phyloP scores from a whole-genome alignment of 2,888 invertebrate genomes.

The Drosophila bunnanda region DNA sequence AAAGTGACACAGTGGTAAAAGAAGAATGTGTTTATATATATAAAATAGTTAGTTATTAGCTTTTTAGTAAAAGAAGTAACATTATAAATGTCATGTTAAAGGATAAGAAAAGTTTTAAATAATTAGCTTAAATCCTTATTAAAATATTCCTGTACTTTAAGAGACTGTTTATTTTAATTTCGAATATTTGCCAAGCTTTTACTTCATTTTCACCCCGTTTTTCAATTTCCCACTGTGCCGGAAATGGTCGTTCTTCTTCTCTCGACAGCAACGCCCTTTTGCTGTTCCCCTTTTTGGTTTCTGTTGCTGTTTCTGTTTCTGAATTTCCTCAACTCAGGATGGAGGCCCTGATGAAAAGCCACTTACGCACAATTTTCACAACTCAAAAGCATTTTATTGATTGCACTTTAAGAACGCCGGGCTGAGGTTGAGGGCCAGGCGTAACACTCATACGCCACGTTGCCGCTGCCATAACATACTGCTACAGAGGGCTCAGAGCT shows the following conservation, averaged over 20 bases:
- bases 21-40: background rate
- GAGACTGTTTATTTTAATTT: background rate
- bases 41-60: background rate
- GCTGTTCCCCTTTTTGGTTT: constrained; percentile 51
- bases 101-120: no score
- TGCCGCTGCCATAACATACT: constrained; percentile 30
- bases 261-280: constrained; percentile 51
- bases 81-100: background rate
- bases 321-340: constrained; percentile 11
- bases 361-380: constrained; percentile 74
- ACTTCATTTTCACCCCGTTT: background rate
- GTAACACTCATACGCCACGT: constrained; percentile 66
- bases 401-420: constrained; percentile 67
- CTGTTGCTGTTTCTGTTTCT: constrained; percentile 34
- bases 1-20: constrained; percentile 19
- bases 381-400: constrained; percentile 72
- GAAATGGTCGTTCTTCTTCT: constrained; percentile 16
- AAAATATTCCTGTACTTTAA: background rate
- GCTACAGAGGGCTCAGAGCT: constrained; percentile 18
- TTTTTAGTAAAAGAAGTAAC: background rate
- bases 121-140: no score
- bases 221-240: constrained; percentile 22
- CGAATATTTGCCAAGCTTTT: constrained; percentile 11
- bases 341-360: constrained; percentile 61
- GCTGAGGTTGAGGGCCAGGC: constrained; percentile 22